Evolutionary conservation across 1,140 invertebrate genomes (phyloP).

Genomic region (Micrasema minimum): DNA sequence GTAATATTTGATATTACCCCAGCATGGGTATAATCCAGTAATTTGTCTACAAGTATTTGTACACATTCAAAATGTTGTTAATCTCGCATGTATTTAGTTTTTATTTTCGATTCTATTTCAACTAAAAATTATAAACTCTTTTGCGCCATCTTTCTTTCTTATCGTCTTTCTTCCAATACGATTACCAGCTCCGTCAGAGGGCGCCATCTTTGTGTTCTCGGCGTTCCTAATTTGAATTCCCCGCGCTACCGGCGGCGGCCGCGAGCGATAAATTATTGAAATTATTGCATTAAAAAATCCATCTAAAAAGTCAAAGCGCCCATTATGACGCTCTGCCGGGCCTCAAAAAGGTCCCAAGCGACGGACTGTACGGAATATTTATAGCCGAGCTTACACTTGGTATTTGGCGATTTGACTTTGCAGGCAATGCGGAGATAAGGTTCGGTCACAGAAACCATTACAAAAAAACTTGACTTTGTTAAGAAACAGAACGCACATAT

Average conservation of each 20-base stretch:
- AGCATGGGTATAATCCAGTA: too few relatives aligned
- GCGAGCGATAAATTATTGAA: conserved; percentile 73
- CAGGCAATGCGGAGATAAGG: too few relatives aligned
- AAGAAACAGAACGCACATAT: too few relatives aligned
- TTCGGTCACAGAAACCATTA: too few relatives aligned
- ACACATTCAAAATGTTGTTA: too few relatives aligned
- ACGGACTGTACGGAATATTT: conserved; percentile 1
- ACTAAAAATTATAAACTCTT: too few relatives aligned
- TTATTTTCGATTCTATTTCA: too few relatives aligned
- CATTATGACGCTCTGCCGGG: conserved; percentile 59
- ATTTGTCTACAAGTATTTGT: too few relatives aligned
- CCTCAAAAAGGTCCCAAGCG: conserved; percentile 40
- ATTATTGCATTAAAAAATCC: conserved; percentile 77
- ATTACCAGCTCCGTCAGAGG: conserved; percentile 31
- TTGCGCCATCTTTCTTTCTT: not conserved
- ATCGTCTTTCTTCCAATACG: conserved; percentile 20
- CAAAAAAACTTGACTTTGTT: too few relatives aligned
- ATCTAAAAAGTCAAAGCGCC: conserved; percentile 71
- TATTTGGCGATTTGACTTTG: too few relatives aligned
- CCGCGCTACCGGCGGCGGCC: conserved; percentile 56
- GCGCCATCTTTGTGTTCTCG: conserved; percentile 22
- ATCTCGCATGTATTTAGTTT: too few relatives aligned
- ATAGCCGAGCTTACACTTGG: not conserved
- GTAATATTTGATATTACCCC: too few relatives aligned
- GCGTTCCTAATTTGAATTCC: conserved; percentile 51